phyloP scores from a whole-genome alignment of 2,113 vertebrate genomes.

The Entosphenus tridentatus region DNA sequence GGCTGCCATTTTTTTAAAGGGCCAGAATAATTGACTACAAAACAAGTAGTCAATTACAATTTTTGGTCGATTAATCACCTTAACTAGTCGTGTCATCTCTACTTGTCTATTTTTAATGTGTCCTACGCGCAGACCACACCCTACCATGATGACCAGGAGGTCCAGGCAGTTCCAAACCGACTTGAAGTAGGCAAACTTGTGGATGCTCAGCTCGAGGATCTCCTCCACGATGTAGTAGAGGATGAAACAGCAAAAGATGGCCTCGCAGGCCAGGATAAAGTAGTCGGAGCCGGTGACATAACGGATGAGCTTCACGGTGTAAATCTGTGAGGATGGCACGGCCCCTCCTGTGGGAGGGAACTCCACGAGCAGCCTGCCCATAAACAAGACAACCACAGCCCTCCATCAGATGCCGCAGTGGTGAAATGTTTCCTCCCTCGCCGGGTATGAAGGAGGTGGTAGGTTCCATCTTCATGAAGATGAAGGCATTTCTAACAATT shows the following conservation, averaged over 20 bases:
- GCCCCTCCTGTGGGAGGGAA: slow-evolving; percentile 22
- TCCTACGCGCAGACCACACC: background rate
- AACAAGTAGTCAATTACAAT: too few species aligned
- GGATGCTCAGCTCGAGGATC: slow-evolving; percentile 14
- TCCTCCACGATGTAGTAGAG: slow-evolving; percentile 17
- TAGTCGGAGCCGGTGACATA: slow-evolving; percentile 16
- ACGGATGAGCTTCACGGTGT: slow-evolving; percentile 21
- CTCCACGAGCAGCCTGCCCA: slow-evolving; percentile 25
- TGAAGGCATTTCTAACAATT: too few species aligned
- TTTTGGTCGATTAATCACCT: too few species aligned
- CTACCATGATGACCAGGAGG: slow-evolving; percentile 17
- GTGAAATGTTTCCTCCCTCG: too few species aligned
- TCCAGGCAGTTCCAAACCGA: slow-evolving; percentile 24
- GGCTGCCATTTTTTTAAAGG: too few species aligned
- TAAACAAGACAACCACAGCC: background rate
- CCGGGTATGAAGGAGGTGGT: too few species aligned
- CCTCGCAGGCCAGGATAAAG: slow-evolving; percentile 24
- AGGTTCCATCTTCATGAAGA: too few species aligned
- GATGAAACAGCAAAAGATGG: slow-evolving; percentile 21
- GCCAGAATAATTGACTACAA: too few species aligned
- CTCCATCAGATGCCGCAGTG: too few species aligned
- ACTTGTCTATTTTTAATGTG: too few species aligned
- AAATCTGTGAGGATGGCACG: slow-evolving; percentile 20
- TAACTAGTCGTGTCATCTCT: too few species aligned
- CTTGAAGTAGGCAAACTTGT: slow-evolving; percentile 18